These are phyloP conservation scores for Caenorhabditis sp. DNA, from an alignment of 2,888 invertebrate species.

Conservation along the genomic window DNA sequence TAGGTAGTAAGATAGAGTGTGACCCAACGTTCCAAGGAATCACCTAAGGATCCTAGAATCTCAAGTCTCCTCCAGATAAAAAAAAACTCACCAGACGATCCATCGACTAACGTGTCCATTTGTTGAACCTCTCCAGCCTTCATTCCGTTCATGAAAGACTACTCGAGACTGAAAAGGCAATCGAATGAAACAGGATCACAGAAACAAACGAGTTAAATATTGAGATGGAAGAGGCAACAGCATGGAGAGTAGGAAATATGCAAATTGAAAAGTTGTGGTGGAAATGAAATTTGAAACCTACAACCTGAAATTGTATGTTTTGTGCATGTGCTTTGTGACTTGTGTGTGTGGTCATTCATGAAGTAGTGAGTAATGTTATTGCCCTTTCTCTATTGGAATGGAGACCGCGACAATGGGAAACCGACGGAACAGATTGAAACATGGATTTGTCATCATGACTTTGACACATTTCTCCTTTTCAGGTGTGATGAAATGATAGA, in stretches of 20 bases:
- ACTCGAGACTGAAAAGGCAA: slow-evolving; percentile 9
- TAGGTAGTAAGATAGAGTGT: too few relatives aligned
- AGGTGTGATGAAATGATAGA: slow-evolving; percentile 38
- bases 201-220: slow-evolving; percentile 11
- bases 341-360: slow-evolving; percentile 35
- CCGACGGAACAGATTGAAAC: slow-evolving; percentile 8
- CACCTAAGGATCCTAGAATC: too few relatives aligned
- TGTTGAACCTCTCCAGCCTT: slow-evolving; percentile 41
- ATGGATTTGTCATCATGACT: slow-evolving; percentile 36
- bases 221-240: neutral
- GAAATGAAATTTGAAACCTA: slow-evolving; percentile 38
- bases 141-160: slow-evolving; percentile 33
- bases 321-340: slow-evolving; percentile 46
- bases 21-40: too few relatives aligned
- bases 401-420: neutral
- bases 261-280: slow-evolving; percentile 21
- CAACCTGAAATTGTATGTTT: slow-evolving; percentile 10
- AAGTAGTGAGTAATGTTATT: slow-evolving; percentile 2
- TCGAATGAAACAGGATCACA: slow-evolving; percentile 2
- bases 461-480: neutral
- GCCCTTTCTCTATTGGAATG: neutral
- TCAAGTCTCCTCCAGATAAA: neutral
- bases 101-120: slow-evolving; percentile 49
- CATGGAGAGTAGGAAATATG: neutral
- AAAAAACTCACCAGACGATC: slow-evolving; percentile 24